Evolutionary conservation across 2,888 invertebrate genomes (phyloP), one percentile per base, ranked within the genome.

Genomic region (Boloria euphrosyne): DNA sequence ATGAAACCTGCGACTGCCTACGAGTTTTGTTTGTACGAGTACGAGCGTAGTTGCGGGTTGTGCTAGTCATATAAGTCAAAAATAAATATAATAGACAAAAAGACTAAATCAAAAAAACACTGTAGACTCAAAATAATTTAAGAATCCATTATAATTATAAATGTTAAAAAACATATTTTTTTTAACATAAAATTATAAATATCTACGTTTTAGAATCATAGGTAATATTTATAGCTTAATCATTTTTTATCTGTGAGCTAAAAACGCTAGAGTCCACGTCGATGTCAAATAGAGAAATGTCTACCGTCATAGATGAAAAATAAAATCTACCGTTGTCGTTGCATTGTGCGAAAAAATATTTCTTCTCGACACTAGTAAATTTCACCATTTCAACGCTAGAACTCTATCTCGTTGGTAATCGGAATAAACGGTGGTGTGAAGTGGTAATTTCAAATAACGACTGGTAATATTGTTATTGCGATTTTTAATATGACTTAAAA

Each of bases 381-480:
- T 65, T 68, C 68, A 66, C 62, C 59, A 69, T 53, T 65, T 60
- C 63, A 64, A 50, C 58, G 60, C 61, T 53, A 52, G 59, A 58
- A 27, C 57, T 55, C 62, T 5, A 16, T 6, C 38, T 22, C 52
- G 60, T 58, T 65, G 59, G 52, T 27, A 22, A 52, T 46, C 18
- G 61, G 65, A 61, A 52, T 62, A 64, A 66, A 65, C 57, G 54
- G 27, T 38, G 10, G 22, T 62, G 61, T 69, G 64, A 68, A 61
- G 27, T 38, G 27, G 59, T 51, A 62, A 10, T 60, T 43, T 44
- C 52, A 52, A 44, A 27, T 16, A 22, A 17, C 14, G 55, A 18
- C 50, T 44, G 72, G 77, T 76, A 78, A 80, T 79, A 78, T 71
- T 80, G 70, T 71, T 70, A 71, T 68, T 73, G 71, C 69, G 69